Percentiles rank a stretch among this genome's conserved stretches.
Conservation (phyloP, 1,140 invertebrate species). For the Tyrophagus putrescentiae region DNA sequence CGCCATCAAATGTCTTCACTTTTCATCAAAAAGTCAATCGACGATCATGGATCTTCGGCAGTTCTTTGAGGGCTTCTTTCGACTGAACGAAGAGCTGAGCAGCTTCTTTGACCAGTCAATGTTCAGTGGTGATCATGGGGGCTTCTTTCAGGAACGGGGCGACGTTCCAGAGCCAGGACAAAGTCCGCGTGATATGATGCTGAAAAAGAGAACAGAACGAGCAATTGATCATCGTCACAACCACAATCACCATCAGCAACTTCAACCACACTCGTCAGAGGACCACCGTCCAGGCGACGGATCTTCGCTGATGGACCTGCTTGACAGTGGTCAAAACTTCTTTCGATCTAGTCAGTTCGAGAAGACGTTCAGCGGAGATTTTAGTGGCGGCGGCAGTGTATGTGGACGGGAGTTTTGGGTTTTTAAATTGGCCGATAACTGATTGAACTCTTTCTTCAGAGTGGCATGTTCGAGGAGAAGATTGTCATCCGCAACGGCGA, state of each 20-base stretch:
- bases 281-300: neutral
- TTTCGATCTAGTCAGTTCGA: too few species aligned
- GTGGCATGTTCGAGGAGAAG: slow-evolving; percentile 6
- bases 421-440: too few species aligned
- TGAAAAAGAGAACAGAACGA: neutral
- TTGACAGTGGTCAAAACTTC: too few species aligned
- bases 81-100: neutral
- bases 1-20: too few species aligned
- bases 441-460: neutral
- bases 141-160: neutral
- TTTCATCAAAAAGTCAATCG: too few species aligned
- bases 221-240: neutral
- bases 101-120: neutral
- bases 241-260: neutral
- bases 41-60: slow-evolving; percentile 11
- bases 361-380: too few species aligned
- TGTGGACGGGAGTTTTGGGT: too few species aligned
- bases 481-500: neutral
- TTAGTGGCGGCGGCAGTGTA: too few species aligned
- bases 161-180: neutral
- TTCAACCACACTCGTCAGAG: neutral
- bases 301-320: too few species aligned
- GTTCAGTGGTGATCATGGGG: neutral
- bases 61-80: slow-evolving; percentile 2
- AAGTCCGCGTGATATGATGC: slow-evolving; percentile 12